phyloP scores from a whole-genome alignment of 2,113 vertebrate genomes.

The Crotophaga sulcirostris region DNA sequence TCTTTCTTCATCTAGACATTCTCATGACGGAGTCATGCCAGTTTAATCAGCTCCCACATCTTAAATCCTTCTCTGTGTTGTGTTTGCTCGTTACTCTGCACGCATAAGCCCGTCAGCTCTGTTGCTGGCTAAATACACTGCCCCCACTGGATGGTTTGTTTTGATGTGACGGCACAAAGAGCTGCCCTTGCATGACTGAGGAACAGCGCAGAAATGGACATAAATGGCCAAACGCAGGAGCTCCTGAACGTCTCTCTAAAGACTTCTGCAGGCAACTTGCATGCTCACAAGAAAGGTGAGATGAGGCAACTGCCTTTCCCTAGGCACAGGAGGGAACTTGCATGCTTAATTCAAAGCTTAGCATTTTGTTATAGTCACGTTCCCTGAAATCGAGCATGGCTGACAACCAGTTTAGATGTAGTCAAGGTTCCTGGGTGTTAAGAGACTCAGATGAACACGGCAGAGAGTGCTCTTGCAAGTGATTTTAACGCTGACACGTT shows the following conservation, averaged over 20 bases:
- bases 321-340: not conserved
- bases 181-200: not conserved
- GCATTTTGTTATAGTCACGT: not conserved
- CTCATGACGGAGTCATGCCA: not conserved
- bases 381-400: not conserved
- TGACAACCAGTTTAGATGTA: not conserved
- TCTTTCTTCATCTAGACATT: not conserved
- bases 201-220: not conserved
- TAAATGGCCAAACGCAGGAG: not conserved
- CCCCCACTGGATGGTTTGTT: not conserved
- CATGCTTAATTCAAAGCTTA: not conserved
- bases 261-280: not conserved
- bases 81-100: not conserved
- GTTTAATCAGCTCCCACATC: not conserved
- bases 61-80: not conserved
- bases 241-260: not conserved
- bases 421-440: not conserved
- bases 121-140: not conserved
- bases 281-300: accelerated
- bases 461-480: not conserved
- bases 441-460: not conserved
- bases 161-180: not conserved
- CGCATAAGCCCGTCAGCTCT: not conserved
- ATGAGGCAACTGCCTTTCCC: not conserved
- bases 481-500: not conserved